These are phyloP conservation scores for Osmoderma eremita DNA, from an alignment of 2,888 invertebrate species.

Conservation along the genomic window DNA sequence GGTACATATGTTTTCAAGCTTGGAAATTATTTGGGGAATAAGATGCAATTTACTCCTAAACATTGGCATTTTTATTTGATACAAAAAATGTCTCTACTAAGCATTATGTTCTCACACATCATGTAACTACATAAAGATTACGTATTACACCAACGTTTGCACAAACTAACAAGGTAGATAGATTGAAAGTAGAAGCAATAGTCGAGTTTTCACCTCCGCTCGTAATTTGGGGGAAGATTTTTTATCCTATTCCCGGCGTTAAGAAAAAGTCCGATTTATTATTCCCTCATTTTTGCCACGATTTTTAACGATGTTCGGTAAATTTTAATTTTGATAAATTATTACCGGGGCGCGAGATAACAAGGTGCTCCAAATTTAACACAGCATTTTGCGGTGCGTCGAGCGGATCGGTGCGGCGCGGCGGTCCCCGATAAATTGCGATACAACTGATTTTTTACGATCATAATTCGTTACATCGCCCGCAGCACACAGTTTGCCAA, in stretches of 20 bases:
- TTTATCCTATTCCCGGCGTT: neutral
- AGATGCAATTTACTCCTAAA: too few relatives aligned
- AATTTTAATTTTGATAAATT: slow-evolving; percentile 36
- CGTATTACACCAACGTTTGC: neutral
- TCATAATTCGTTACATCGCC: slow-evolving; percentile 29
- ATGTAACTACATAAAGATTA: too few relatives aligned
- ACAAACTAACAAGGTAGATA: slow-evolving; percentile 18
- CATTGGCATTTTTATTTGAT: too few relatives aligned
- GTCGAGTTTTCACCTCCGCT: neutral
- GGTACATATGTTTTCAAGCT: too few relatives aligned
- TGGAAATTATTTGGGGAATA: too few relatives aligned
- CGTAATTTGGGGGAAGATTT: neutral
- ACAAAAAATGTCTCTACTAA: too few relatives aligned
- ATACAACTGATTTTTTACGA: slow-evolving; percentile 34
- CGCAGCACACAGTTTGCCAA: neutral
- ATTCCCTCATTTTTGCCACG: slow-evolving; percentile 29
- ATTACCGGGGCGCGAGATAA: slow-evolving; percentile 20
- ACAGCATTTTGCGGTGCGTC: slow-evolving; percentile 1
- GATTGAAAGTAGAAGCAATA: slow-evolving; percentile 23
- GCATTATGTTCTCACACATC: too few relatives aligned
- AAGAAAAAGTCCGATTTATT: slow-evolving; percentile 25
- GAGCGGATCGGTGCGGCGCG: neutral
- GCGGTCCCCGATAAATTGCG: slow-evolving; percentile 23
- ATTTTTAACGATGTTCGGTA: slow-evolving; percentile 32
- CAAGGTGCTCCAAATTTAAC: slow-evolving; percentile 28